Evolutionary conservation across 37 sponge, comb jelly and placozoan genomes (phyloP).

Genomic region (Axinella damicornis): DNA sequence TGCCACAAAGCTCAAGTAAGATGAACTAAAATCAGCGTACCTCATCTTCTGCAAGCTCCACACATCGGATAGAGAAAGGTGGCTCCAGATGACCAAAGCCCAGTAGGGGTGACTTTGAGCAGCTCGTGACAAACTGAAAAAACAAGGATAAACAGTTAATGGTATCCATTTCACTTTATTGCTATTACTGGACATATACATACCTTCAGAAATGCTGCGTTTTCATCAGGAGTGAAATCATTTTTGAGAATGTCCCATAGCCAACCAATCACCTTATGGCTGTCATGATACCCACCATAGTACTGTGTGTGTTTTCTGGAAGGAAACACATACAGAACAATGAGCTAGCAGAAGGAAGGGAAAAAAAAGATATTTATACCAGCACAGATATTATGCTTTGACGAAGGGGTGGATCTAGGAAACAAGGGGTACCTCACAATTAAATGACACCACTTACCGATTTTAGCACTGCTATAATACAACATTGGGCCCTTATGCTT

Average conservation of each 20-base stretch:
- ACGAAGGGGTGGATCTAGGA: no score
- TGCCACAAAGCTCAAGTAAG: no score
- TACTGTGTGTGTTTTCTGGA: conserved; percentile 69
- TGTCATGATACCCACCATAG: conserved; percentile 93
- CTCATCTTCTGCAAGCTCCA: conserved; percentile 82
- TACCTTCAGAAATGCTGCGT: conserved; percentile 88
- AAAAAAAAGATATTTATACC: no score
- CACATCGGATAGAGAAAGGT: conserved; percentile 90
- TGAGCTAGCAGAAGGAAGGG: no score
- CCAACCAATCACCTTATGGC: conserved; percentile 92
- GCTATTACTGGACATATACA: not conserved
- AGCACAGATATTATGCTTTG: no score
- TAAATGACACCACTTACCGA: no score
- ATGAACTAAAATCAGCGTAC: conserved; percentile 4
- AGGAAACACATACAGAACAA: conserved; percentile 4
- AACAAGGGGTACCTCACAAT: no score
- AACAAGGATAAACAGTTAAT: not conserved
- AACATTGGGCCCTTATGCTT: no score
- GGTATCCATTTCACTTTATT: not conserved
- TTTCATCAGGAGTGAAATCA: conserved; percentile 86
- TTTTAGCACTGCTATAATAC: no score
- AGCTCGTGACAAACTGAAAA: conserved; percentile 97
- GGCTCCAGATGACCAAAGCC: conserved; percentile 93
- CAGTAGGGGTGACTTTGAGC: conserved; percentile 94
- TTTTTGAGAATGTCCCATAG: conserved; percentile 95